Conservation (phyloP, 1,140 invertebrate species). For the Teleopsis dalmanni region DNA sequence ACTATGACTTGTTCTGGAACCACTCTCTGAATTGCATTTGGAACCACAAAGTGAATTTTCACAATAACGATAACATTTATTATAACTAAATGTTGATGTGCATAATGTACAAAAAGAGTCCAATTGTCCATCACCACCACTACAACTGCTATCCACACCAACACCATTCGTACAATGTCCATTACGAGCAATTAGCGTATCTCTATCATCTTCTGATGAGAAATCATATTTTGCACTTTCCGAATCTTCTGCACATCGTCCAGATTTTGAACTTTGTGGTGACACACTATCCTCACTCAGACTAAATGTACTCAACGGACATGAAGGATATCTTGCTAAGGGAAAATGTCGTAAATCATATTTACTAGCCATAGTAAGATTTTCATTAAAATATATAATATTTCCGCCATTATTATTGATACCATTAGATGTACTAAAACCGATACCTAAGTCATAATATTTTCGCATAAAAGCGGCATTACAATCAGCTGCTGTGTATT, state of each 20-base stretch:
- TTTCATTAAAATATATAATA: conserved; percentile 42
- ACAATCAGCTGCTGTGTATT: conserved; percentile 34
- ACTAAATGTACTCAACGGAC: conserved; percentile 27
- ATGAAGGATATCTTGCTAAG: conserved; percentile 28
- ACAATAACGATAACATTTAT: conserved; percentile 37
- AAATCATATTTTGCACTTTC: conserved; percentile 28
- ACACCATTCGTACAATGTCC: background rate
- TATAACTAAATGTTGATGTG: conserved; percentile 42
- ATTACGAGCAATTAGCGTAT: conserved; percentile 1
- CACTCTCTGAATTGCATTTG: conserved; percentile 36
- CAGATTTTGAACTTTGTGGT: conserved; percentile 7
- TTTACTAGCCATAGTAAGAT: conserved; percentile 41
- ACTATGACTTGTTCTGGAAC: conserved; percentile 25
- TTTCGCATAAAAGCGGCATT: conserved; percentile 35
- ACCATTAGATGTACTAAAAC: background rate
- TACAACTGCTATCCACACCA: conserved; percentile 3
- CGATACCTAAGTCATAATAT: conserved; percentile 29
- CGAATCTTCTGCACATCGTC: background rate
- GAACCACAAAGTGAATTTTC: conserved; percentile 37
- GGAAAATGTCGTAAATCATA: conserved; percentile 28
- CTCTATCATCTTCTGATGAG: conserved; percentile 33
- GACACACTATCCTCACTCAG: conserved; percentile 12
- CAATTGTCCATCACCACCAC: conserved; percentile 24
- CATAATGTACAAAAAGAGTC: conserved; percentile 42
- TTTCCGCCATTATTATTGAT: conserved; percentile 11